These are phyloP conservation scores for Schizaphis graminum DNA, from an alignment of 2,888 invertebrate genomes.

Conservation along the genomic window DNA sequence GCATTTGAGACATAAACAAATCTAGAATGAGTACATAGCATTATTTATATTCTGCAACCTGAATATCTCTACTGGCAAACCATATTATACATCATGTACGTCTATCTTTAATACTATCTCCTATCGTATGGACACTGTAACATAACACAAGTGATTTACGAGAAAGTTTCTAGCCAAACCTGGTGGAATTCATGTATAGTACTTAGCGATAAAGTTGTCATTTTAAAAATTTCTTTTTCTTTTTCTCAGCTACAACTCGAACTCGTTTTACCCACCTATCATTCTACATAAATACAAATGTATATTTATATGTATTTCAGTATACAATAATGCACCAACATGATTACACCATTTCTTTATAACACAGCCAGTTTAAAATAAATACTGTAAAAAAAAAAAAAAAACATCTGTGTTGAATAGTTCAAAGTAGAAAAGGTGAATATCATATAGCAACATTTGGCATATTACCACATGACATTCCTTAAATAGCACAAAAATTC, in stretches of 20 bases:
- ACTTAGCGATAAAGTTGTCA: not conserved
- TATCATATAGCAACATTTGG: not conserved
- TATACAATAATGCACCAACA: not conserved
- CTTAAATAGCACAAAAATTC: not conserved
- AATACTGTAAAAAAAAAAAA: not conserved
- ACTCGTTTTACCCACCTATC: not conserved
- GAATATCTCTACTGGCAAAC: not conserved
- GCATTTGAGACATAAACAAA: not conserved
- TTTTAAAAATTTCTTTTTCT: not conserved
- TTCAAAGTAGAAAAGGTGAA: not conserved
- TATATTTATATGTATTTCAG: not conserved
- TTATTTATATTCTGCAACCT: not conserved
- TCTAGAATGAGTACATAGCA: not conserved
- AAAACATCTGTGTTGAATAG: not conserved
- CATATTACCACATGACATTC: not conserved
- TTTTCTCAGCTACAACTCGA: not conserved
- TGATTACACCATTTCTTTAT: not conserved
- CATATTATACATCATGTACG: not conserved
- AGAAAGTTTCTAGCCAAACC: not conserved
- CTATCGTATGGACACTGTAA: not conserved
- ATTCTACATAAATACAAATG: not conserved
- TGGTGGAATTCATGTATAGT: not conserved
- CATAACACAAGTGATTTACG: not conserved
- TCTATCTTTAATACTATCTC: not conserved
- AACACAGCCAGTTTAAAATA: not conserved